Percentiles rank a stretch among this genome's conserved stretches.
phyloP scores from a whole-genome alignment of 2,888 invertebrate species.

The Caradrina clavipalpis region DNA sequence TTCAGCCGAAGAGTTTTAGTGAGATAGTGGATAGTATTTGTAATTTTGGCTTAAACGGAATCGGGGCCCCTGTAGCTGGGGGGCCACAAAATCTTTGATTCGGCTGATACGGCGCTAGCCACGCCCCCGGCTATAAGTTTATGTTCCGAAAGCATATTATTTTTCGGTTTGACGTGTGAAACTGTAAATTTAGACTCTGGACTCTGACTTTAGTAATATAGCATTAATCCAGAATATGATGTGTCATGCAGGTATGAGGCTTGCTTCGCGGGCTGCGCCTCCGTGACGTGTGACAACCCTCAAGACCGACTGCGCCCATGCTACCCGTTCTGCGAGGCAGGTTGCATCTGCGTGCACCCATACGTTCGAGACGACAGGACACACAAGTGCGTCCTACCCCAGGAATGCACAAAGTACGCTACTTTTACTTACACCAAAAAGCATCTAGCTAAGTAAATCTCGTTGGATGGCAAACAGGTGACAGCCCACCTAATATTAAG shows the following conservation, averaged over 20 bases:
- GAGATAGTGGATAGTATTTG: no score
- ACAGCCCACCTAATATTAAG: no score
- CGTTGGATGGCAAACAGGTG: background rate
- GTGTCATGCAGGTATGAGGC: conserved; percentile 77
- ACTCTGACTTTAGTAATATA: no score
- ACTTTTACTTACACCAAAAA: background rate
- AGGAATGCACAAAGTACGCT: conserved; percentile 85
- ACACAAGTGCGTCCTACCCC: conserved; percentile 86
- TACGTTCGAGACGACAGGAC: conserved; percentile 87
- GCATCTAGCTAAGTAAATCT: background rate
- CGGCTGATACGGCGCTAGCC: no score
- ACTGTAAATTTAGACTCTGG: no score
- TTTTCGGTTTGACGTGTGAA: no score
- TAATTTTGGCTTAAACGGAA: no score
- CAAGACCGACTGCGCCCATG: conserved; percentile 86
- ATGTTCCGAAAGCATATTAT: no score
- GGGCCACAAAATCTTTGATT: no score
- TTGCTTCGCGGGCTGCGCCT: conserved; percentile 87
- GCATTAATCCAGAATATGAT: background rate
- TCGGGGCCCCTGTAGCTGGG: no score
- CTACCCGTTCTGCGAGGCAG: conserved; percentile 88
- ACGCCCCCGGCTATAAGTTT: no score
- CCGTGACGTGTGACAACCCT: conserved; percentile 87
- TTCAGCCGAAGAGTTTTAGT: no score
- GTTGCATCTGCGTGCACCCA: conserved; percentile 84